phyloP scores from a whole-genome alignment of 2,113 vertebrate genomes.

The Oriolus oriolus region DNA sequence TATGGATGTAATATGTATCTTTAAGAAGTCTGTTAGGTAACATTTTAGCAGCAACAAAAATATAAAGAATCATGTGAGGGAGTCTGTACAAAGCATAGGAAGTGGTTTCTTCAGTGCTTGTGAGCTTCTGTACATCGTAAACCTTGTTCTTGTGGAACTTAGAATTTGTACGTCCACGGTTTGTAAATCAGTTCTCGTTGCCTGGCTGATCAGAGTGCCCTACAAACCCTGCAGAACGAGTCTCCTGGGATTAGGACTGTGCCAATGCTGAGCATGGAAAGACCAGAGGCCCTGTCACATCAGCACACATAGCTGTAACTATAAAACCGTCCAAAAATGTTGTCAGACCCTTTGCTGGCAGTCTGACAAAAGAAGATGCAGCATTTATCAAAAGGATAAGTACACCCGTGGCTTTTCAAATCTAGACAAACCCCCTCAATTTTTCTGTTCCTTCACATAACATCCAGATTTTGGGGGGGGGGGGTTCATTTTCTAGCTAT shows the following conservation, averaged over 20 bases:
- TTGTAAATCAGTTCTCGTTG: not conserved
- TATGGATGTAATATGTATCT: not conserved
- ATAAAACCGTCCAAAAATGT: not conserved
- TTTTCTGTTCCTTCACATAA: not conserved
- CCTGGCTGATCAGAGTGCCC: not conserved
- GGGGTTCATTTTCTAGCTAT: accelerated
- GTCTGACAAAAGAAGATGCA: not conserved
- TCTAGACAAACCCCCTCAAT: not conserved
- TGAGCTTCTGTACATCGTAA: not conserved
- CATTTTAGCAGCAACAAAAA: not conserved
- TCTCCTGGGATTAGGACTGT: not conserved
- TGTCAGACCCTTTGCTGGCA: not conserved
- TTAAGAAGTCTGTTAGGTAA: not conserved
- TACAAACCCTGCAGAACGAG: not conserved
- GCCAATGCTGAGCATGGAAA: not conserved
- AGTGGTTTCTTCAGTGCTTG: not conserved
- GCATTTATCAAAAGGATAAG: not conserved
- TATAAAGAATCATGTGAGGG: accelerated
- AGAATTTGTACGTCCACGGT: not conserved
- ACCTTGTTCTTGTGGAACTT: not conserved
- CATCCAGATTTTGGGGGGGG: accelerated
- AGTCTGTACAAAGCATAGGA: not conserved
- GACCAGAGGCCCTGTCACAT: not conserved
- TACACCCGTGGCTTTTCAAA: not conserved
- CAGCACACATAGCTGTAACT: not conserved